A percentile compares a stretch with the other conserved stretches of the same genome.
These are phyloP conservation scores for Petaurus breviceps DNA, from an alignment of 2,113 vertebrate species.

Conservation along the genomic window DNA sequence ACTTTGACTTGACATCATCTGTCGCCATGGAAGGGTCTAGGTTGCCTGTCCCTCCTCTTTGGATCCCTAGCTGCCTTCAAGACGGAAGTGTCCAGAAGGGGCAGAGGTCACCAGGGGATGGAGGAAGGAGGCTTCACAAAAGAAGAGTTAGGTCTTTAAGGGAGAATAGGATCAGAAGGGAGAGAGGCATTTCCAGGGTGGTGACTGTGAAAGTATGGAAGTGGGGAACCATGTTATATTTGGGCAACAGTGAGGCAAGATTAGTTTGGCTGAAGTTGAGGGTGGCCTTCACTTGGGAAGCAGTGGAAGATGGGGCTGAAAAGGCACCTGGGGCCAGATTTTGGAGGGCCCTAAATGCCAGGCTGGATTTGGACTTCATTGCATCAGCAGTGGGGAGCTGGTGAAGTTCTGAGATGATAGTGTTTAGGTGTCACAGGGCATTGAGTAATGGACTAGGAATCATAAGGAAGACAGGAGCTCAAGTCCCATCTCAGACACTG, in stretches of 20 bases:
- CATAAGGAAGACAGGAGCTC: not conserved
- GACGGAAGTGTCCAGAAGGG: no score
- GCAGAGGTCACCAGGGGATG: not conserved
- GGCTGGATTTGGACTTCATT: slow-evolving; percentile 6
- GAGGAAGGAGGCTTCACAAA: not conserved
- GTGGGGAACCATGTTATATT: not conserved
- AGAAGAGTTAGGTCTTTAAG: not conserved
- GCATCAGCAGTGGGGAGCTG: not conserved
- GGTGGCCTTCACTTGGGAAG: not conserved
- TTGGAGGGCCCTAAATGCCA: not conserved
- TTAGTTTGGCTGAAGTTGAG: slow-evolving; percentile 20
- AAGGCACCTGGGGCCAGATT: slow-evolving; percentile 5
- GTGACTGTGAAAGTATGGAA: slow-evolving; percentile 14
- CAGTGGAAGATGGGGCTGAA: not conserved
- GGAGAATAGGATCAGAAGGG: slow-evolving; percentile 9
- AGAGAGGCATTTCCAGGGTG: not conserved
- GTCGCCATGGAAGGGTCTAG: no score
- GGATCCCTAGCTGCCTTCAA: no score
- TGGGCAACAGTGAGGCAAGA: not conserved
- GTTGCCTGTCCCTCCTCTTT: no score
- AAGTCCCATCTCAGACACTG: not conserved
- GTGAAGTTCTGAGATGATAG: slow-evolving; percentile 18
- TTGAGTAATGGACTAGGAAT: not conserved
- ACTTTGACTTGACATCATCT: not conserved
- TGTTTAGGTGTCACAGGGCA: not conserved